Base-by-base conservation (phyloP, 2,888 invertebrate species). In the Dorcus parallelipipedus region DNA sequence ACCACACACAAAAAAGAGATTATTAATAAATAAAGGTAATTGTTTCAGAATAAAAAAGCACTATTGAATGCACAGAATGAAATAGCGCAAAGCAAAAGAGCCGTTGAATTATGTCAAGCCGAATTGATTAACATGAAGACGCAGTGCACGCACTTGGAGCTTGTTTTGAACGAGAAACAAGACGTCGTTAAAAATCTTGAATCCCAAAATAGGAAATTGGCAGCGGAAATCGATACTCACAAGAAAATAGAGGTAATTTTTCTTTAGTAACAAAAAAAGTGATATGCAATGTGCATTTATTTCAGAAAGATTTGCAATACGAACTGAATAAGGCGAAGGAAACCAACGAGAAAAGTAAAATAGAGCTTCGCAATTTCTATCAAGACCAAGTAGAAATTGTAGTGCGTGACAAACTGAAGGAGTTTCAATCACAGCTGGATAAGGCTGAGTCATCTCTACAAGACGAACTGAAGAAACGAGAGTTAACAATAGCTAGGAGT, bases 371-470 rank as follows among this genome's bases (percentile, higher is more conserved):
- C 67, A 81, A 83, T 40, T 87, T 89, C 72, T 93, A 92, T 71
- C 93, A 93, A 76, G 86, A 87, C 64, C 92, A 93, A 77, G 80
- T 93, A 9, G 92, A 93, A 68, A 83, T 86, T 50, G 88, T 91
- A 0, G 91, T 93, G 14, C 80, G 87, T 57, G 83, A 83, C 54
- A 93, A 93, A 72, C 79, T 92, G 58, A 85, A 85, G 67, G 91
- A 93, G 76, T 93, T 92, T 68, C 88, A 89, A 73, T 78, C 78
- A 1, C 91, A 93, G 73, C 76, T 93, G 39, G 91, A 92, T 66
- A 76, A 81, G 39, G 87, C 88, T 0, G 88, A 90, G 74, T 79
- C 81, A 20, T 82, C 84, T 41, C 80, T 90, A 68, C 85, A 86
- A 61, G 78, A 79, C 0, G 88, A 90, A 68, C 80, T 87, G 1